Evolutionary conservation across 2,113 vertebrate species (phyloP).

Genomic region (Labeo catla): DNA sequence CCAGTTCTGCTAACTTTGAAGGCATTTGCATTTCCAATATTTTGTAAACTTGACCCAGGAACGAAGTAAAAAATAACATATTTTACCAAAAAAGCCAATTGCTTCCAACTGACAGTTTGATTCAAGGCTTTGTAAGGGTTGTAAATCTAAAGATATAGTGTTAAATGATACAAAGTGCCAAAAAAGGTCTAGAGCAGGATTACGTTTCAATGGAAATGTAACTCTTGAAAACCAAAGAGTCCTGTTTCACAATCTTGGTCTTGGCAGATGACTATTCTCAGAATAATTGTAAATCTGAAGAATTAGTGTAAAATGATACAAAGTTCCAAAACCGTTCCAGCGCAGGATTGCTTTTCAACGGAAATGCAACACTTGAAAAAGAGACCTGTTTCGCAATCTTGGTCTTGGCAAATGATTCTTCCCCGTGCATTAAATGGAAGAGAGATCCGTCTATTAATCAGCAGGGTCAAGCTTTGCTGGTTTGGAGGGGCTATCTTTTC

Average conservation of each 20-base stretch:
- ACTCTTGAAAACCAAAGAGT: not conserved
- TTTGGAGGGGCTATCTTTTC: constrained; percentile 12
- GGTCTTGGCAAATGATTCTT: not conserved
- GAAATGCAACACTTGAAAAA: not conserved
- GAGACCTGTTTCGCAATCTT: not conserved
- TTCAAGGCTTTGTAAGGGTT: not conserved
- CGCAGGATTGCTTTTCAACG: not conserved
- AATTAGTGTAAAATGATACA: not conserved
- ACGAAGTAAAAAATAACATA: not conserved
- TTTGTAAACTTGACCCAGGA: not conserved
- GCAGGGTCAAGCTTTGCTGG: not conserved
- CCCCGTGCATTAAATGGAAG: no score
- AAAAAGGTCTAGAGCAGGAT: no score
- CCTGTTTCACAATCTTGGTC: not conserved
- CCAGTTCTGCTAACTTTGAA: constrained; percentile 5
- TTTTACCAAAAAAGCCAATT: not conserved
- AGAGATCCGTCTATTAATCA: not conserved
- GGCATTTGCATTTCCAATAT: not conserved
- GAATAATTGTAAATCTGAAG: not conserved
- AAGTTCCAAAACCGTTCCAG: not conserved
- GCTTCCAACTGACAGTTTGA: not conserved
- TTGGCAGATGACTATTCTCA: no score
- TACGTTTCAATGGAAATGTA: not conserved
- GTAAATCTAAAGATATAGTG: no score
- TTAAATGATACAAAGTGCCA: no score